These are phyloP conservation scores for Doryteuthis pealeii DNA, from an alignment of 1,140 invertebrate genomes.

Conservation along the genomic window DNA sequence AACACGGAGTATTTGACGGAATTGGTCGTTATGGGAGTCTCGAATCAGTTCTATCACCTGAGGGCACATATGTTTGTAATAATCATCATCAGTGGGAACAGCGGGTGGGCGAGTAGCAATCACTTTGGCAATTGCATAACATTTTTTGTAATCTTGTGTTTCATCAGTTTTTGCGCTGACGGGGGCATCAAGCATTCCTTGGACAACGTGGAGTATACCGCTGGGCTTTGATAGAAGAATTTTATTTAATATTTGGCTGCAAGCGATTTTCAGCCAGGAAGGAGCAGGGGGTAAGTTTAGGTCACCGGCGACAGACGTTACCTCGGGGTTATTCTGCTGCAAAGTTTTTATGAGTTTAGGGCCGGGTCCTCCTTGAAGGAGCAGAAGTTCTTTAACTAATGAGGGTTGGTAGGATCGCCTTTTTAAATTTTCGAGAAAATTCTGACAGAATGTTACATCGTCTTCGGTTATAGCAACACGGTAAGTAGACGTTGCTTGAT, in stretches of 20 bases:
- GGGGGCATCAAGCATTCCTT: slow-evolving; percentile 63
- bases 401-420: slow-evolving; percentile 65
- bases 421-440: slow-evolving; percentile 64
- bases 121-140: slow-evolving; percentile 65
- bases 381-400: slow-evolving; percentile 71
- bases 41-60: slow-evolving; percentile 30
- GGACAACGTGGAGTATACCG: slow-evolving; percentile 69
- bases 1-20: background rate
- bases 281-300: slow-evolving; percentile 57
- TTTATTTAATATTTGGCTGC: slow-evolving; percentile 66
- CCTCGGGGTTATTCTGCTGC: background rate
- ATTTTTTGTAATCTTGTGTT: slow-evolving; percentile 66
- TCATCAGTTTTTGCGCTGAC: slow-evolving; percentile 27
- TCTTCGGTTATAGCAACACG: slow-evolving; percentile 56
- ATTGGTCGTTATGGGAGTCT: background rate
- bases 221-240: slow-evolving; percentile 63
- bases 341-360: slow-evolving; percentile 25
- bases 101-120: slow-evolving; percentile 65
- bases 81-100: slow-evolving; percentile 58
- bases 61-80: slow-evolving; percentile 59
- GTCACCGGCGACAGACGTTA: background rate
- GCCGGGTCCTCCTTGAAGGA: slow-evolving; percentile 65
- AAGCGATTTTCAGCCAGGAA: slow-evolving; percentile 67
- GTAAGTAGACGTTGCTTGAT: background rate
- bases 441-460: slow-evolving; percentile 63